These are phyloP conservation scores for Pyrgus malvae DNA, from an alignment of 2,888 invertebrate genomes.

Conservation along the genomic window DNA sequence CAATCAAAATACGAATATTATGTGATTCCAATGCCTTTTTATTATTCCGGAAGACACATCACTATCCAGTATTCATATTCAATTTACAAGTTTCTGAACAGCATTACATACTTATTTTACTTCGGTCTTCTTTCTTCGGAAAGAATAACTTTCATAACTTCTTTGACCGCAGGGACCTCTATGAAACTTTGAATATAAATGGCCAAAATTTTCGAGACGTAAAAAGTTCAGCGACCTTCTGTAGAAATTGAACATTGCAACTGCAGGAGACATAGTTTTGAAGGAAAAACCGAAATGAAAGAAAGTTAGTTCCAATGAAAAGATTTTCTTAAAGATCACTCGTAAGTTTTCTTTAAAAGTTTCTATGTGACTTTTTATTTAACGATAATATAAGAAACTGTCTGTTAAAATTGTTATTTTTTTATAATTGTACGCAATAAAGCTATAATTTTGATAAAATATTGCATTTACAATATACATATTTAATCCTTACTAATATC, in stretches of 20 bases:
- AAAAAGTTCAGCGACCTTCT: background rate
- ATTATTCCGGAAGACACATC: background rate
- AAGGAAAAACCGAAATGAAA: background rate
- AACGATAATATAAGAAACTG: background rate
- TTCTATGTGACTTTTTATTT: too few species aligned
- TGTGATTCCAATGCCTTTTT: too few species aligned
- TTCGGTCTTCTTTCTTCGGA: too few species aligned
- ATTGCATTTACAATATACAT: too few species aligned
- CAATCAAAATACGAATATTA: too few species aligned
- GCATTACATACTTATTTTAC: background rate
- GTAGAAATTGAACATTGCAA: background rate
- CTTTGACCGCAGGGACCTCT: background rate
- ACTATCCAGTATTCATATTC: background rate
- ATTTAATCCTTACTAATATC: too few species aligned
- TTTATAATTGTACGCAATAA: too few species aligned
- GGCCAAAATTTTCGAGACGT: background rate
- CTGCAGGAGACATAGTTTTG: background rate
- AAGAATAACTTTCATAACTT: background rate
- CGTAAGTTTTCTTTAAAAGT: too few species aligned
- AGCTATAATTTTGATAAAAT: too few species aligned
- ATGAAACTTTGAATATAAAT: slow-evolving; percentile 2
- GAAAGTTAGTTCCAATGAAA: background rate
- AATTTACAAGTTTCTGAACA: background rate
- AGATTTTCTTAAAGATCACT: background rate
- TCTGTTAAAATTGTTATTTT: too few species aligned